These are phyloP conservation scores for Pseudeuparius sepicola DNA, from an alignment of 2,888 invertebrate species.

Conservation along the genomic window DNA sequence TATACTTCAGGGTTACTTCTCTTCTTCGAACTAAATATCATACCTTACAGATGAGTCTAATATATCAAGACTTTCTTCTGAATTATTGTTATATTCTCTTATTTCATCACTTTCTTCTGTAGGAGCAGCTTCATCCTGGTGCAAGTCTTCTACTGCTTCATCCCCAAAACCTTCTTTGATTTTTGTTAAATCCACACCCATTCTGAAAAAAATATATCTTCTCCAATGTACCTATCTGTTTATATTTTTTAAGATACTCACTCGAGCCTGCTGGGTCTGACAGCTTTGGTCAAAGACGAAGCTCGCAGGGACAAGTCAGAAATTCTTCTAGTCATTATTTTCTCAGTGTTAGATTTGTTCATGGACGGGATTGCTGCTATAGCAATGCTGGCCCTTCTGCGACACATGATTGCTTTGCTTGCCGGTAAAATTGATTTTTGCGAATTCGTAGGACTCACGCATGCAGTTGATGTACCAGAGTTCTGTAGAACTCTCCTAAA, in stretches of 20 bases:
- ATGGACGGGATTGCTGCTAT: conserved; percentile 19
- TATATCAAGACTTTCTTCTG: too few species aligned
- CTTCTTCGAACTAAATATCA: too few species aligned
- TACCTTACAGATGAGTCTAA: too few species aligned
- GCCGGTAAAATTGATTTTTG: conserved; percentile 14
- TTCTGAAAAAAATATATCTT: conserved; percentile 29
- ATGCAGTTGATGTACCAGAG: too few species aligned
- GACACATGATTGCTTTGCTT: conserved; percentile 31
- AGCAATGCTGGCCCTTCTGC: conserved; percentile 45
- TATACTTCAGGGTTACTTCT: too few species aligned
- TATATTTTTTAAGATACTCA: conserved; percentile 27
- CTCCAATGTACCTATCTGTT: too few species aligned
- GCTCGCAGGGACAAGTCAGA: conserved; percentile 34
- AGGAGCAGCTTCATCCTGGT: conserved; percentile 12
- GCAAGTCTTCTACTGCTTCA: conserved; percentile 19
- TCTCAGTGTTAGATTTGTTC: conserved; percentile 12
- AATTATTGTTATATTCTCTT: too few species aligned
- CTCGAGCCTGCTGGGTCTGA: conserved; percentile 40
- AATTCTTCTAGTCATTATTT: conserved; percentile 24
- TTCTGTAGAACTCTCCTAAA: conserved; percentile 34
- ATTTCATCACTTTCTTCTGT: too few species aligned
- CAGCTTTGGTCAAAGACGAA: conserved; percentile 29
- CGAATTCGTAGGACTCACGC: conserved; percentile 12
- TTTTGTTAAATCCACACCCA: conserved; percentile 36
- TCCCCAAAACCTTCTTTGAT: conserved; percentile 33